A percentile compares a stretch with the other conserved stretches of the same genome.
phyloP scores from a whole-genome alignment of 2,113 vertebrate species.

The Damaliscus lunatus region DNA sequence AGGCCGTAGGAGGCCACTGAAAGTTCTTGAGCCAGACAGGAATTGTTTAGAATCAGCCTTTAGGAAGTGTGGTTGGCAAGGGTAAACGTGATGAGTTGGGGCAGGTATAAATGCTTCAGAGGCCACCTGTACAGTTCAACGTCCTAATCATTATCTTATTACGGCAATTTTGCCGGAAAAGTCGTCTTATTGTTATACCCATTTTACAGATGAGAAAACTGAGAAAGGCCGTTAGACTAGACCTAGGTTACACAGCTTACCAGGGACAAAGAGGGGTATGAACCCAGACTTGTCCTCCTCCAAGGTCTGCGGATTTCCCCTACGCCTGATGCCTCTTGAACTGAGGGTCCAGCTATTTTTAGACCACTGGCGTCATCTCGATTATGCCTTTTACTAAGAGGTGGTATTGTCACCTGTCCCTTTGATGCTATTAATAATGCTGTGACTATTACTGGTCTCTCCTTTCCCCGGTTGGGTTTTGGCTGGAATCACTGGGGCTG shows the following conservation, averaged over 20 bases:
- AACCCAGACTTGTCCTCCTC: not conserved
- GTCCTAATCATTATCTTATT: not conserved
- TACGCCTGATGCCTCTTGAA: not conserved
- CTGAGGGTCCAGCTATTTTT: slow-evolving; percentile 29
- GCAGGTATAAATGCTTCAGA: not conserved
- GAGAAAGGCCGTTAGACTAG: not conserved
- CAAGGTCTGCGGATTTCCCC: not conserved
- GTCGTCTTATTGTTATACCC: accelerated
- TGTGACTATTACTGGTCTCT: not conserved
- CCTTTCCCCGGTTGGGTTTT: not conserved
- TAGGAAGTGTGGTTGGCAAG: not conserved
- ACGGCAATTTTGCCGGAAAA: not conserved
- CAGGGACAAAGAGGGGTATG: not conserved
- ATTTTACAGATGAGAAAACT: not conserved
- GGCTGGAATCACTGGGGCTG: not conserved
- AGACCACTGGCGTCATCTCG: not conserved
- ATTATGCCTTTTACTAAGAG: slow-evolving; percentile 54
- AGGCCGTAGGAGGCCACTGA: not conserved
- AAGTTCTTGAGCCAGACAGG: not conserved
- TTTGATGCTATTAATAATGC: not conserved
- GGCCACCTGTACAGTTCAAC: not conserved
- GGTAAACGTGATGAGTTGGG: not conserved
- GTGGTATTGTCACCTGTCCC: not conserved
- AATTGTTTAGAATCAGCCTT: not conserved
- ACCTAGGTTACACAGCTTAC: not conserved